These are phyloP conservation scores for Agapornis roseicollis DNA, from an alignment of 2,113 vertebrate genomes.

Conservation along the genomic window DNA sequence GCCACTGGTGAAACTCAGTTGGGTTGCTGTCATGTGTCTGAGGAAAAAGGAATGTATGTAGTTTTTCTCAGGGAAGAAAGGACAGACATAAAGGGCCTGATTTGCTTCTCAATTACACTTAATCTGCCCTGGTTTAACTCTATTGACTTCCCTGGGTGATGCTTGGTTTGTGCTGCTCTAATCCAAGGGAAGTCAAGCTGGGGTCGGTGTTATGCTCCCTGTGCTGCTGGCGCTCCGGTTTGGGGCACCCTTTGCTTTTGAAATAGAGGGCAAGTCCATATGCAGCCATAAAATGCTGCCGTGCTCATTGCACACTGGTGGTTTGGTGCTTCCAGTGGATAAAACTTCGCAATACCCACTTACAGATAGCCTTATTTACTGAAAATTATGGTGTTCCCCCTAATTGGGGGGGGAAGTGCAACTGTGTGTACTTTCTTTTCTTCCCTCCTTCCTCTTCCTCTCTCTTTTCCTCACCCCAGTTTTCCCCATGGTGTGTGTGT, in stretches of 20 bases:
- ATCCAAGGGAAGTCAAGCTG: not conserved
- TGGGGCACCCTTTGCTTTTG: not conserved
- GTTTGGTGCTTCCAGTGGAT: not conserved
- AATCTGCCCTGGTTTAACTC: constrained; percentile 25
- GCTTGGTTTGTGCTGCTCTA: not conserved
- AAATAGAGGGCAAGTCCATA: not conserved
- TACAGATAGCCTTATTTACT: constrained; percentile 15
- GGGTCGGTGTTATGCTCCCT: rapidly evolving
- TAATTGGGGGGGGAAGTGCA: not conserved
- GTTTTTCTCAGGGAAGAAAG: constrained; percentile 13
- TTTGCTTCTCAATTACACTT: constrained; percentile 28
- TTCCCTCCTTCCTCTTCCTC: not conserved
- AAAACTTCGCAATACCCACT: not conserved
- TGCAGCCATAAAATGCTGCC: not conserved
- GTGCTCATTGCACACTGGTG: not conserved
- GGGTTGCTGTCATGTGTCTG: constrained; percentile 13
- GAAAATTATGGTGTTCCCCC: not conserved
- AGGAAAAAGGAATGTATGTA: constrained; percentile 17
- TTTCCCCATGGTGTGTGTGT: not conserved
- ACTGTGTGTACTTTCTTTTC: not conserved
- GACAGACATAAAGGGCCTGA: not conserved
- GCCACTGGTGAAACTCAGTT: constrained; percentile 42
- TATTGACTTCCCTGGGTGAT: not conserved
- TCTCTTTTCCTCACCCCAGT: not conserved
- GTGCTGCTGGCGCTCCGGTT: rapidly evolving